A percentile compares a stretch with the other conserved stretches of the same genome.
Conservation (phyloP, 1,140 invertebrate species). For the Drosophila hydei region DNA sequence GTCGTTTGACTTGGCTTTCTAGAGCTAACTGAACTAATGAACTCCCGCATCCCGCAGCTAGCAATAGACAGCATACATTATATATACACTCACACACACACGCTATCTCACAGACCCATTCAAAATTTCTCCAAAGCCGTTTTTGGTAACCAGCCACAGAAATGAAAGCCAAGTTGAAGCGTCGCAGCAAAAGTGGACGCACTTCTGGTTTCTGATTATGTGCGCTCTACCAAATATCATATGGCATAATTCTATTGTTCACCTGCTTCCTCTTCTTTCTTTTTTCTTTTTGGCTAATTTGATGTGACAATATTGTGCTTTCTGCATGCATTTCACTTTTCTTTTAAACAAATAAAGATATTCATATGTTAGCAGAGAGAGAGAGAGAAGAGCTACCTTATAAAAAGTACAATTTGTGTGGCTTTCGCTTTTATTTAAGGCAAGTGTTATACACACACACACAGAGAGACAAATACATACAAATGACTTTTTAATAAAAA, state of each 20-base stretch:
- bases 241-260: conserved; percentile 81
- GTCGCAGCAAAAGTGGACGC: conserved; percentile 51
- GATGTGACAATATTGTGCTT: conserved; percentile 61
- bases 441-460: conserved; percentile 46
- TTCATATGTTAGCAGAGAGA: conserved; percentile 1
- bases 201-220: conserved; percentile 70
- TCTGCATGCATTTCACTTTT: conserved; percentile 77
- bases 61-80: conserved; percentile 36
- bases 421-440: conserved; percentile 77
- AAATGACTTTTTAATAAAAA: conserved; percentile 68
- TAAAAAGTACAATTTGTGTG: conserved; percentile 55
- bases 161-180: conserved; percentile 70
- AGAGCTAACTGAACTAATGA: conserved; percentile 58
- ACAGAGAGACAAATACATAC: conserved; percentile 24
- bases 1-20: conserved; percentile 37
- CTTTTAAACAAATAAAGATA: conserved; percentile 69
- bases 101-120: conserved; percentile 23
- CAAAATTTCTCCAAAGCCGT: conserved; percentile 75
- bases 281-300: conserved; percentile 59
- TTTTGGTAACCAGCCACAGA: conserved; percentile 69
- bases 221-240: conserved; percentile 52
- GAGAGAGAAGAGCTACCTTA: conserved; percentile 13
- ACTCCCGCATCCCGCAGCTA: conserved; percentile 55
- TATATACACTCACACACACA: conserved; percentile 13
- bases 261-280: conserved; percentile 7